Evolutionary conservation across 2,888 invertebrate species (phyloP).

Genomic region (Conistra vaccinii): DNA sequence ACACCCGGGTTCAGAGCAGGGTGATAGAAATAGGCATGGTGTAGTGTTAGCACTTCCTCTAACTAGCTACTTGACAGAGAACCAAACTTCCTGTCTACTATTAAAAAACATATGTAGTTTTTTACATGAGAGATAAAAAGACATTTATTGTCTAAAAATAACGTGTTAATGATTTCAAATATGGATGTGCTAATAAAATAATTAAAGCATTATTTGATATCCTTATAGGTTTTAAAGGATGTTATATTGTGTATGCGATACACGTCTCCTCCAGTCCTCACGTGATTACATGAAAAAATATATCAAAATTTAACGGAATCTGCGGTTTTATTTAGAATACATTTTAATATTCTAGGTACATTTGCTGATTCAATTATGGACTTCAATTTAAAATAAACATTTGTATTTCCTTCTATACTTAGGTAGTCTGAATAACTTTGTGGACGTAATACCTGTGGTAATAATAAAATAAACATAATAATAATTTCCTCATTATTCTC

Average conservation of each 20-base stretch:
- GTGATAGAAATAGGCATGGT: background rate
- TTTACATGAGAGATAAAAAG: background rate
- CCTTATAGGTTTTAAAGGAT: no score
- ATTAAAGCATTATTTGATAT: background rate
- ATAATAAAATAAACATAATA: background rate
- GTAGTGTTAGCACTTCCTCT: background rate
- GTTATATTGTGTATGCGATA: no score
- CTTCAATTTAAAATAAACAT: background rate
- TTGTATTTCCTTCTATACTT: background rate
- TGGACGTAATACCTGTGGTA: no score
- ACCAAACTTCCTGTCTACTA: no score
- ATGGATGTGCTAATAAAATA: background rate
- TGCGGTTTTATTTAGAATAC: background rate
- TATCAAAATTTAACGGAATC: background rate
- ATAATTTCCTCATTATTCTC: background rate
- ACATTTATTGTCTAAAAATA: no score
- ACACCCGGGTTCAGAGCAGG: background rate
- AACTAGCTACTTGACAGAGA: background rate
- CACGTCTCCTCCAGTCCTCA: no score
- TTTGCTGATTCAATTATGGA: background rate
- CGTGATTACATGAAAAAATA: background rate
- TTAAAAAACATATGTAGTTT: background rate
- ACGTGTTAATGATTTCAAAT: background rate
- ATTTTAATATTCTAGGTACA: background rate
- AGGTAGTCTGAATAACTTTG: background rate